Base-by-base conservation (phyloP, 2,113 vertebrate species). In the Riparia riparia region DNA sequence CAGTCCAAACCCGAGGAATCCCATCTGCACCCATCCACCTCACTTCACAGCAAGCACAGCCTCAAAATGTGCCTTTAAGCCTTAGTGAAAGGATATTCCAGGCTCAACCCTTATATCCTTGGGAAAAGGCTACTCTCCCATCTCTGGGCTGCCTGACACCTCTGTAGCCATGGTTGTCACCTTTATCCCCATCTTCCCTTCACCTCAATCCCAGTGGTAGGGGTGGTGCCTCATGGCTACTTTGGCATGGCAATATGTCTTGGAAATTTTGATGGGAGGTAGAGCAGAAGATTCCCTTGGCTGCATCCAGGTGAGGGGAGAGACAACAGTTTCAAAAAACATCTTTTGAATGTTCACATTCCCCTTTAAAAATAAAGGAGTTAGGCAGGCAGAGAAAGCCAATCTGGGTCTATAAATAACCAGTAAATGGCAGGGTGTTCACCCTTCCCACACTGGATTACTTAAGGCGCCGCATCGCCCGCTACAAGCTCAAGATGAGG, bases 351-450 rank as follows among this genome's bases (percentile, higher is more conserved):
- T 89, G 29, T 69, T 85, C 45, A 54, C 34, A 24, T 39, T 79
- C 42, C 17, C 11, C 64, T 77, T 94, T 57, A n/a, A 87, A 80
- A 77, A 44, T 60, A 58, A 92, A 64, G 56, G 26, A 90, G 86
- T 22, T 24, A 82, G 37, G 81, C 39, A 68, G 49, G 66, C 89
- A 94, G 79, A 86, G 93, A 93, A 93, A 92, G 86, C 73, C 77
- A 66, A 60, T 65, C 32, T 53, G 79, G 18, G 69, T 82, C 81
- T 96, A 89, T 93, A 94, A 94, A 96, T 94, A 97, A 78, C 54
- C 57, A 50, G 78, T 68, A 94, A 92, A 85, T 86, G 92, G 95
- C 89, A 96, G 95, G 95, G 91, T 81, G 78, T 37, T 93, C 78
- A 82, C 92, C 87, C 87, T 91, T 96, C 82, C 95, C 87, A 92